phyloP scores from a whole-genome alignment of 2,797 vertebrate species.

The Periophthalmus magnuspinnatus region DNA sequence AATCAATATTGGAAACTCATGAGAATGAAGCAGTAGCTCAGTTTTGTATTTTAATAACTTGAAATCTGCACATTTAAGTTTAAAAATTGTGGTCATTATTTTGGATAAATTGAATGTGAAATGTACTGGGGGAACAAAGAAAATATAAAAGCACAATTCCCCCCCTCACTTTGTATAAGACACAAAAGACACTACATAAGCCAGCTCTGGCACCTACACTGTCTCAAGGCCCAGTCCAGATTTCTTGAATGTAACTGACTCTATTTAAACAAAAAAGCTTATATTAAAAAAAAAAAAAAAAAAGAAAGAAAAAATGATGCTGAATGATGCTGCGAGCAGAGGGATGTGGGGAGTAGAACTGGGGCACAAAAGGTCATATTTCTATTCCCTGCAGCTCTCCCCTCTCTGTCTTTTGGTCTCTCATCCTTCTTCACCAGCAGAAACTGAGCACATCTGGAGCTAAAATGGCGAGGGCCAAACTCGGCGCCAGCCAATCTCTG shows the following conservation, averaged over 20 bases:
- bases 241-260: slow-evolving; percentile 10
- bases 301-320: neutral
- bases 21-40: no score
- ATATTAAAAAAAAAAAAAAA: no score
- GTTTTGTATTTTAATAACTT: no score
- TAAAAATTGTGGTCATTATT: neutral
- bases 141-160: no score
- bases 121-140: no score
- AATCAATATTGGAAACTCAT: neutral
- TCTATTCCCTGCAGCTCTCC: slow-evolving; percentile 37
- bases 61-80: no score
- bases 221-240: slow-evolving; percentile 10
- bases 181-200: neutral
- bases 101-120: neutral
- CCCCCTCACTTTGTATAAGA: no score
- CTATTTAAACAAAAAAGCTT: slow-evolving; percentile 4
- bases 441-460: slow-evolving; percentile 77
- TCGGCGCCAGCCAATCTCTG: slow-evolving; percentile 65
- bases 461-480: slow-evolving; percentile 56
- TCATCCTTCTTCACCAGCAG: slow-evolving; percentile 43
- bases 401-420: slow-evolving; percentile 13
- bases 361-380: slow-evolving; percentile 39
- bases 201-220: neutral
- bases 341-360: slow-evolving; percentile 19
- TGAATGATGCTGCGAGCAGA: slow-evolving; percentile 36